phyloP scores from a whole-genome alignment of 1,140 invertebrate species.

The Cydia fagiglandana region DNA sequence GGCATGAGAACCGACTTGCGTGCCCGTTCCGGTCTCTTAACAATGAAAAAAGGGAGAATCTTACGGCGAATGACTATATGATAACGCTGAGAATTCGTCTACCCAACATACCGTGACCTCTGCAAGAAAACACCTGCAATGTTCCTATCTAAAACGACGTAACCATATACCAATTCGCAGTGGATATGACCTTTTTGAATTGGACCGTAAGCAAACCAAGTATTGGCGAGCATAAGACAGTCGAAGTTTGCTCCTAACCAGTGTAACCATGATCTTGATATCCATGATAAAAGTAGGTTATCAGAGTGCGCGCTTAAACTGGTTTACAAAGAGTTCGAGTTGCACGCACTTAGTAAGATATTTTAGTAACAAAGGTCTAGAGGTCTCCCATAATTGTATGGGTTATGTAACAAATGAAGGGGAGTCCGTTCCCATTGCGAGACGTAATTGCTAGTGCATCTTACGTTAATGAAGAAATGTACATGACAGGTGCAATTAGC shows the following conservation, averaged over 20 bases:
- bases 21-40: slow-evolving; percentile 66
- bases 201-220: neutral
- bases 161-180: neutral
- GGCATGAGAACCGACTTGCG: slow-evolving; percentile 62
- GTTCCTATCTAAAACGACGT: slow-evolving; percentile 31
- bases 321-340: neutral
- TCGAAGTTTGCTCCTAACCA: neutral
- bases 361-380: slow-evolving; percentile 27
- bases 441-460: slow-evolving; percentile 31
- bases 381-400: slow-evolving; percentile 48
- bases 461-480: slow-evolving; percentile 27
- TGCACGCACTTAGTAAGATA: neutral
- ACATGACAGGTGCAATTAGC: slow-evolving; percentile 16
- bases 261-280: neutral
- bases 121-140: slow-evolving; percentile 26
- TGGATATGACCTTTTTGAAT: neutral
- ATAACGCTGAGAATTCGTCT: slow-evolving; percentile 53
- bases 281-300: neutral
- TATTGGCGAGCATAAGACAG: neutral
- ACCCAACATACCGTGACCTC: slow-evolving; percentile 46
- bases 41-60: slow-evolving; percentile 64
- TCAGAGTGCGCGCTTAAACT: neutral
- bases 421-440: slow-evolving; percentile 30
- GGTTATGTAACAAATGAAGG: slow-evolving; percentile 45
- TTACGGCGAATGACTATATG: slow-evolving; percentile 56